These are phyloP conservation scores for Lithophane socia DNA, from an alignment of 2,888 invertebrate genomes.

Conservation along the genomic window DNA sequence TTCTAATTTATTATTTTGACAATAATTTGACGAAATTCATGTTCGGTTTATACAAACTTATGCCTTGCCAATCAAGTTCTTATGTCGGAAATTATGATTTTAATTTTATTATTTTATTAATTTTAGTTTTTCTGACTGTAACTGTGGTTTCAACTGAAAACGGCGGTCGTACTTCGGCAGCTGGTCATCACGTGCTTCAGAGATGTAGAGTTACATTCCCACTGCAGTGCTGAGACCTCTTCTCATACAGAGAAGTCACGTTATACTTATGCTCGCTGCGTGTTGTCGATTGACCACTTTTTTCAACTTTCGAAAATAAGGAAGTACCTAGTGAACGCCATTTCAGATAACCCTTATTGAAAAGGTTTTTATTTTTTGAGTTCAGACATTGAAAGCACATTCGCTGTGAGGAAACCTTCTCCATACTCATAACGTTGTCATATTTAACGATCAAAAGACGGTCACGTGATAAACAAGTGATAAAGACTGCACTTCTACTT, in stretches of 20 bases:
- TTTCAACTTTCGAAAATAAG: not conserved
- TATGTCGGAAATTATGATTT: constrained; percentile 72
- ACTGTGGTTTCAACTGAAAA: constrained; percentile 54
- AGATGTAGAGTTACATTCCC: not conserved
- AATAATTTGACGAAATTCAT: constrained; percentile 53
- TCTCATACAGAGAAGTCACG: not conserved
- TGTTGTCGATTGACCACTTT: no score
- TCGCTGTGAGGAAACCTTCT: not conserved
- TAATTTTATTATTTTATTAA: constrained; percentile 61
- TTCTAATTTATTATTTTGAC: constrained; percentile 66
- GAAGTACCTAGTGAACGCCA: not conserved
- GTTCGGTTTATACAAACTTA: constrained; percentile 56
- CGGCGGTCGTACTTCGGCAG: constrained; percentile 51
- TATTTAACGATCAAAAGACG: not conserved
- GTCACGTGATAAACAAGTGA: not conserved
- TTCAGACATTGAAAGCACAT: not conserved
- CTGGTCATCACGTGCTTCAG: constrained; percentile 23
- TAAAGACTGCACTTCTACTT: not conserved
- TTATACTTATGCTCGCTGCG: constrained; percentile 6
- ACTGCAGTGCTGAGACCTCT: not conserved
- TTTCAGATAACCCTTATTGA: not conserved
- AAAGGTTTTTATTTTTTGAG: not conserved
- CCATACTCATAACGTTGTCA: not conserved
- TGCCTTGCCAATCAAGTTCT: constrained; percentile 81
- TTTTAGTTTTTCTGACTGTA: constrained; percentile 69